Base-by-base conservation (phyloP, 2,888 invertebrate genomes). In the Acheta domesticus region DNA sequence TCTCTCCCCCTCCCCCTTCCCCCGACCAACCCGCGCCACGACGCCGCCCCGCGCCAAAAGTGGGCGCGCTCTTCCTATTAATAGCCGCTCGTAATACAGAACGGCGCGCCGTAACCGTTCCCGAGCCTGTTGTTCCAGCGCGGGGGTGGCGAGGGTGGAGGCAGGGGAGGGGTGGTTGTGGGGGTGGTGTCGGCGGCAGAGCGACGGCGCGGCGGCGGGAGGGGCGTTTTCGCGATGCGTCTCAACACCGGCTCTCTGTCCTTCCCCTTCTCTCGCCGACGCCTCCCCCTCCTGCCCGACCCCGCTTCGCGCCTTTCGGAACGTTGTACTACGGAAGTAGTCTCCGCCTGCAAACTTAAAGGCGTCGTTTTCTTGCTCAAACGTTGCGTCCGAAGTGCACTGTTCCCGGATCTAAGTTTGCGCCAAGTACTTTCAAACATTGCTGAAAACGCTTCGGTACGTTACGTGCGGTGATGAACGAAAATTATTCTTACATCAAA, bases 21-120 rank as follows among this genome's bases (percentile, higher is more conserved):
- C 62, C 62, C 62, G 2, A 2, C 62, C 62, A 2, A 2, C 19
- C 19, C 62, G 19, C 62, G 2, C 19, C 62, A 3, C 19, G 14
- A 16, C 62, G 14, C 4, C 19, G 12, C 62, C 62, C 12, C 62
- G 19, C 62, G 62, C 62, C 62, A 62, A 62, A 62, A 62, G 62
- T 62, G 62, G 62, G 62, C 62, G 62, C 62, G 12, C 62, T 16
- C 62, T 62, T 62, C 62, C 19, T 62, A 62, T 62, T 62, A 62
- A 62, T 62, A 62, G 62, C 62, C 62, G 62, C 62, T 62, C 62
- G 62, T 62, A 62, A 62, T 62, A 62, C 62, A 19, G 62, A 62
- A 62, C 62, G 62, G 19, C 62, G 19, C 62, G 62, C 62, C 62
- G 62, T 62, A 62, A 62, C 62, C 62, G 62, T 62, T 62, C 62